These are phyloP conservation scores for Chorisops tibialis DNA, from an alignment of 2,888 invertebrate genomes.

Conservation along the genomic window DNA sequence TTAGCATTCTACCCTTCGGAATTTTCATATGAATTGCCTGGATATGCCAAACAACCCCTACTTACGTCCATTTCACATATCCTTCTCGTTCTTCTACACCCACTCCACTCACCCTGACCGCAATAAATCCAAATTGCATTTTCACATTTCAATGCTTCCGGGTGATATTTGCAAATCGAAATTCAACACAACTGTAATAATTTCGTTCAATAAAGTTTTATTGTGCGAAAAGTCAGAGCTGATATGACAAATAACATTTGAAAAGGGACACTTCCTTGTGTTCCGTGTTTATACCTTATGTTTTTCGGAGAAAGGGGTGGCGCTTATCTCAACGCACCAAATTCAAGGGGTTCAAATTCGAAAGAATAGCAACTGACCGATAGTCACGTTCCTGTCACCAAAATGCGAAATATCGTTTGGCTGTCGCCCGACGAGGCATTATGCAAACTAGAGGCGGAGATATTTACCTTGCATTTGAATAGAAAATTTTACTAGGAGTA, in stretches of 20 bases:
- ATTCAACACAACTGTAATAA: slow-evolving; percentile 17
- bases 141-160: slow-evolving; percentile 22
- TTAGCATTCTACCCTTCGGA: slow-evolving; percentile 10
- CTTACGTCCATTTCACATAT: neutral
- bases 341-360: slow-evolving; percentile 4
- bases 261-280: slow-evolving; percentile 9
- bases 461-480: too few species aligned
- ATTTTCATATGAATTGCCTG: neutral
- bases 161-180: slow-evolving; percentile 9
- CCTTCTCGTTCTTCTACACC: neutral
- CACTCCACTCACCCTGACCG: slow-evolving; percentile 7
- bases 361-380: slow-evolving; percentile 21
- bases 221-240: slow-evolving; percentile 24
- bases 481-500: too few species aligned
- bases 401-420: slow-evolving; percentile 7
- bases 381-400: slow-evolving; percentile 20
- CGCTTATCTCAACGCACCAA: slow-evolving; percentile 16
- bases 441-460: too few species aligned
- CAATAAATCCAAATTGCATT: slow-evolving; percentile 24
- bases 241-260: slow-evolving; percentile 21
- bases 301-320: neutral
- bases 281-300: neutral
- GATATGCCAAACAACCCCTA: too few species aligned
- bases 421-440: too few species aligned
- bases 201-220: slow-evolving; percentile 22